Evolutionary conservation across 2,797 vertebrate genomes (phyloP).

Genomic region (Leucoraja ocellata): DNA sequence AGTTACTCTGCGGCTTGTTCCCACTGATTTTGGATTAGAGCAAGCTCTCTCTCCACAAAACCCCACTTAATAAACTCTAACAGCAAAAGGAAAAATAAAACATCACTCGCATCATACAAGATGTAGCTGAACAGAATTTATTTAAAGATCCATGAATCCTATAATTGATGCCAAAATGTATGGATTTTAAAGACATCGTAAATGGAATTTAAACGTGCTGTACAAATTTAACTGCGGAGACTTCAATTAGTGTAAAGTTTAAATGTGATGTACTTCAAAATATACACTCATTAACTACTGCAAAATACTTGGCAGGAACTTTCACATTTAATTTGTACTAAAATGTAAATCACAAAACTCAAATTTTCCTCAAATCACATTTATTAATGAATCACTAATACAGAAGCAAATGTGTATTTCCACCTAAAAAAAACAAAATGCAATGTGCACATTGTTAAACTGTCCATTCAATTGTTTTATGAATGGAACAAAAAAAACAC

Average conservation of each 20-base stretch:
- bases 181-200: background rate
- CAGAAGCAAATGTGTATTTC: constrained; percentile 42
- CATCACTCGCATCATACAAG: background rate
- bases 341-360: constrained; percentile 18
- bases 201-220: background rate
- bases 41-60: background rate
- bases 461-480: constrained; percentile 45
- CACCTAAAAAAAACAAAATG: constrained; percentile 45
- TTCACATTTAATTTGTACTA: background rate
- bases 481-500: constrained; percentile 45
- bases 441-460: constrained; percentile 43
- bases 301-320: background rate
- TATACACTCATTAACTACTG: background rate
- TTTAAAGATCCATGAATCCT: background rate
- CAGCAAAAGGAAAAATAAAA: background rate
- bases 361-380: constrained; percentile 34
- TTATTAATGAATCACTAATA: constrained; percentile 37
- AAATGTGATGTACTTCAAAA: background rate
- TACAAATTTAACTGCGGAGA: background rate
- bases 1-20: no score
- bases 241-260: background rate
- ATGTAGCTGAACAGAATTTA: background rate
- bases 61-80: background rate
- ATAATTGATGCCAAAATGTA: background rate
- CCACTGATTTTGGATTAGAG: no score